These are phyloP conservation scores for Chaetodon auriga DNA, from an alignment of 2,113 vertebrate genomes.

Conservation along the genomic window DNA sequence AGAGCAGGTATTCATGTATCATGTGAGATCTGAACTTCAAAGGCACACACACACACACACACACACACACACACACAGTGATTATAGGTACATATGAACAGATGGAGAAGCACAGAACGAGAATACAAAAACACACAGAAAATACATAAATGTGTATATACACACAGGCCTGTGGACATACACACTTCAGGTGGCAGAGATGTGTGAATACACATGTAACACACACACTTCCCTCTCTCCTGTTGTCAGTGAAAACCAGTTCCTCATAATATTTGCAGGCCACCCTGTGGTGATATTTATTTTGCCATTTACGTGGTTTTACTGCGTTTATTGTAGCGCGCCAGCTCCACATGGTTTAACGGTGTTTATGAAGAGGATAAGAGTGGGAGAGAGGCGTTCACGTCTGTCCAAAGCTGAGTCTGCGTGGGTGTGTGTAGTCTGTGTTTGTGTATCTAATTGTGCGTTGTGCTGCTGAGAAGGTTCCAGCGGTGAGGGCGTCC, in stretches of 20 bases:
- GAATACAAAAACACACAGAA: background rate
- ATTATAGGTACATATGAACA: too few species aligned
- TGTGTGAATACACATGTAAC: background rate
- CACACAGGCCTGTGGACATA: background rate
- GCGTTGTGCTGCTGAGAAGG: constrained; percentile 31
- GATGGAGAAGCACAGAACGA: background rate
- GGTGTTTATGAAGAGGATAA: constrained; percentile 61
- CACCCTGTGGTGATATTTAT: constrained; percentile 76
- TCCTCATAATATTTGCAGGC: constrained; percentile 67
- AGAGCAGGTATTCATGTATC: too few species aligned
- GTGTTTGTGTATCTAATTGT: constrained; percentile 59
- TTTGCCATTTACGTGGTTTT: constrained; percentile 60
- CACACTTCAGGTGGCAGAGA: constrained; percentile 2
- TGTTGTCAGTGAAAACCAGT: constrained; percentile 57
- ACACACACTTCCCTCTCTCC: constrained; percentile 24
- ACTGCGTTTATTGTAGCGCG: constrained; percentile 56
- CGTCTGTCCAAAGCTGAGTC: constrained; percentile 29
- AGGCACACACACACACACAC: too few species aligned
- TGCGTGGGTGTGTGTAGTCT: constrained; percentile 47
- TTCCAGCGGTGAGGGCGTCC: constrained; percentile 33
- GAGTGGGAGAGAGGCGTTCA: constrained; percentile 41
- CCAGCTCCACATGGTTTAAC: constrained; percentile 56
- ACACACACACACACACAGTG: too few species aligned
- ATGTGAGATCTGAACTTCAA: too few species aligned
- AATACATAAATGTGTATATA: background rate